phyloP scores from a whole-genome alignment of 2,888 invertebrate genomes.

The Nomada ruficornis region DNA sequence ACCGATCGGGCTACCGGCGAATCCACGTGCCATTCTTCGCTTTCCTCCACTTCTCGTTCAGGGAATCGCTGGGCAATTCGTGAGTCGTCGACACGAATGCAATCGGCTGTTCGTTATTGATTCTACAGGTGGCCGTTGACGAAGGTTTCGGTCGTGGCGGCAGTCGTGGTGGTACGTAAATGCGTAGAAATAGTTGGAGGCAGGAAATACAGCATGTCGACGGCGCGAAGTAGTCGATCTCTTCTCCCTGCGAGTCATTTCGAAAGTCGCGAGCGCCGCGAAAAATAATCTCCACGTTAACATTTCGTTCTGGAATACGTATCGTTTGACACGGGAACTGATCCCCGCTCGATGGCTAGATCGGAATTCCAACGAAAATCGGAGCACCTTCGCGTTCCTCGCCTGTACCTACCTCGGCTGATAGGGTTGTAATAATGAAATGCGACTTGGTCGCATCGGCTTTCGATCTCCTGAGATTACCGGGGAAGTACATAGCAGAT shows the following conservation, averaged over 20 bases:
- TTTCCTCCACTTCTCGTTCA: background rate
- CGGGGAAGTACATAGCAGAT: background rate
- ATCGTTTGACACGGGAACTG: slow-evolving; percentile 20
- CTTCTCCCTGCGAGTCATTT: background rate
- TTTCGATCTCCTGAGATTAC: slow-evolving; percentile 8
- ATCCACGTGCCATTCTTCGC: slow-evolving; percentile 7
- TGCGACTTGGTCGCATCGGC: background rate
- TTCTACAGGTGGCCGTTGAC: slow-evolving; percentile 73
- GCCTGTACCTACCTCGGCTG: background rate
- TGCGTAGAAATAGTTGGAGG: slow-evolving; percentile 41
- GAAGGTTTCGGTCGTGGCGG: slow-evolving; percentile 33
- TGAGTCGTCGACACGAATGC: slow-evolving; percentile 26
- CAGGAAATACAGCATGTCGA: background rate
- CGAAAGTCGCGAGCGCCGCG: background rate
- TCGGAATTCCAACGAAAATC: background rate
- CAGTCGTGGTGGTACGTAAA: slow-evolving; percentile 15
- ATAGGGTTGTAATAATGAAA: background rate
- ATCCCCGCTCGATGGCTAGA: background rate
- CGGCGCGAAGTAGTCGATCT: slow-evolving; percentile 5
- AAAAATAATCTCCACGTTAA: slow-evolving; percentile 10
- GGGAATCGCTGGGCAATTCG: background rate
- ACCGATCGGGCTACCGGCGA: background rate
- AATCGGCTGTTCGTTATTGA: slow-evolving; percentile 71
- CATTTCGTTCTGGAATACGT: background rate
- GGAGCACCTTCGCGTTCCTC: background rate